phyloP scores from a whole-genome alignment of 2,797 vertebrate species.

The Bovichtus diacanthus region DNA sequence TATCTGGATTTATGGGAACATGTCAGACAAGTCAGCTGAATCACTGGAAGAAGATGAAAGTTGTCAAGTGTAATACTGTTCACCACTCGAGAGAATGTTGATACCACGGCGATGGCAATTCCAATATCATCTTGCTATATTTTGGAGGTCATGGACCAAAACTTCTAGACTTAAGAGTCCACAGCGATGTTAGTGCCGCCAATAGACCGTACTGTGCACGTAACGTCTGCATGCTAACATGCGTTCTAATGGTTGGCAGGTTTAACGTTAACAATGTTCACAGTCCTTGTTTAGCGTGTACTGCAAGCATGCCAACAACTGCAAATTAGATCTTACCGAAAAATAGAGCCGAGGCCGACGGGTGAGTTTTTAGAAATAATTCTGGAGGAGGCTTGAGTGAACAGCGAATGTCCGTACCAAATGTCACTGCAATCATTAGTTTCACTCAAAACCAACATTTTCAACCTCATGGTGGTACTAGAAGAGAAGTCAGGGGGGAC shows the following conservation, averaged over 20 bases:
- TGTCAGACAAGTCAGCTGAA: conserved; percentile 48
- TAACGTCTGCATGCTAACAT: neutral
- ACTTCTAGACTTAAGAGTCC: neutral
- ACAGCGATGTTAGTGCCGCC: neutral
- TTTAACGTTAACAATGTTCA: neutral
- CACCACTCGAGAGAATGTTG: conserved; percentile 10
- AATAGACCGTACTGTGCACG: neutral
- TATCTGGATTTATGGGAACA: conserved; percentile 31
- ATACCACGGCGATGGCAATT: conserved; percentile 12
- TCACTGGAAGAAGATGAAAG: conserved; percentile 27
- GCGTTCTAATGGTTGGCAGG: neutral
- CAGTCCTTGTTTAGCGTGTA: neutral
- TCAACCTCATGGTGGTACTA: neutral
- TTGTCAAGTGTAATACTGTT: conserved; percentile 36
- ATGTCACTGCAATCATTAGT: neutral
- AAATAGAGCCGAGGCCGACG: neutral
- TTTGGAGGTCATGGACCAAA: neutral
- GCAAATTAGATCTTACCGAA: neutral
- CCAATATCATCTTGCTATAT: conserved; percentile 12
- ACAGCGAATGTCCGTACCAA: neutral
- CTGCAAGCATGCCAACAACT: neutral
- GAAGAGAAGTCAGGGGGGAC: neutral
- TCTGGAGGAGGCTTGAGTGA: too few species aligned
- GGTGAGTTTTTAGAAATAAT: too few species aligned
- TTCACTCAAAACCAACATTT: too few species aligned